Base-by-base conservation (phyloP, 53 echinoderm and acorn worm species). In the Hippasteria phrygiana region DNA sequence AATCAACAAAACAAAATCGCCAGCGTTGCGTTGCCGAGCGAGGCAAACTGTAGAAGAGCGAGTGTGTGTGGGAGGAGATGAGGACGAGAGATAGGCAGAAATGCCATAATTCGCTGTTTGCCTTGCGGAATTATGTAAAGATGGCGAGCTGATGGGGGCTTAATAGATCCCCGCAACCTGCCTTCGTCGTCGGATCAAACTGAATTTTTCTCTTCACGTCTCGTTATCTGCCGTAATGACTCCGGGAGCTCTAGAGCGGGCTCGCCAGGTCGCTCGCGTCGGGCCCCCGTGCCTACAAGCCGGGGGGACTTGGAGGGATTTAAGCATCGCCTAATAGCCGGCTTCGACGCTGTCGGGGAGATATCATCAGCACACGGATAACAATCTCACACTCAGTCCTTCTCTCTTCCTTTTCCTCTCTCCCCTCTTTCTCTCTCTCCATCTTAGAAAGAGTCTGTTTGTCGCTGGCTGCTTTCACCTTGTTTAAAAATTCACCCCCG, bases 61-160 rank as follows among this genome's bases (percentile, higher is more conserved):
- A 54, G 12, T 27, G 64, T 63, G 4, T n/a, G 7, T 22, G 62
- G 24, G 27, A 4, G 6, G 34, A 79, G 79, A 82, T 82, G 82
- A 62, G 20, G 82, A 40, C 42, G 7, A 18, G 6, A 42, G 82
- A 82, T 82, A 82, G 33, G 42, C 18, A 63, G 82, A 41, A 82
- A 65, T 82, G 43, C 82, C 47, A 82, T 82, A 82, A 82, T 82
- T 82, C 82, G 64, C 82, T 82, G 82, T 82, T 82, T 82, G 82
- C 82, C 82, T 65, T 82, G 82, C 82, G 82, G 82, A 63, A 82
- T 82, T 82, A 82, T 82, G 82, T 82, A 82, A 82, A 82, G 82
- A 82, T 82, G 65, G 82, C 63, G 24, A 82, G 82, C 63, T 64
- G 82, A 82, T 66, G 64, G 65, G 82, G 82, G 82, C 82, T 82